Percentiles rank a stretch among this genome's conserved stretches.
phyloP scores from a whole-genome alignment of 1,140 invertebrate genomes.

The Gryllus bimaculatus region DNA sequence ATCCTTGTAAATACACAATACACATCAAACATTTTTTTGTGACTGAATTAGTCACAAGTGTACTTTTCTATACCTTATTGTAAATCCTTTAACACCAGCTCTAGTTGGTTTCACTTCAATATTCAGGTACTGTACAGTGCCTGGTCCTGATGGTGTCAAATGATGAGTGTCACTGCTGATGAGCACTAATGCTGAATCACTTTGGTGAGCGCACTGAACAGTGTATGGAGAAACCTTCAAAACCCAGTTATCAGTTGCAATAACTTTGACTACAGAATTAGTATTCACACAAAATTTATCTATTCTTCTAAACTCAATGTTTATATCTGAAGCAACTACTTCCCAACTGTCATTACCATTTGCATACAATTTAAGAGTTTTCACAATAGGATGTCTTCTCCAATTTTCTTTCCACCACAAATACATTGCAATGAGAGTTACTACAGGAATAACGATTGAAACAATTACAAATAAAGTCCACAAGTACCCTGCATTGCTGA shows the following conservation, averaged over 20 bases:
- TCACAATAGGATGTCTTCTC: slow-evolving; percentile 62
- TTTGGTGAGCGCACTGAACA: slow-evolving; percentile 65
- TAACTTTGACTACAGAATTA: slow-evolving; percentile 55
- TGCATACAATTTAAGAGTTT: slow-evolving; percentile 52
- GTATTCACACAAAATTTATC: slow-evolving; percentile 65
- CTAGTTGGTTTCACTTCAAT: slow-evolving; percentile 60
- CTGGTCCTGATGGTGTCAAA: slow-evolving; percentile 47
- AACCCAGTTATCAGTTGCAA: slow-evolving; percentile 83
- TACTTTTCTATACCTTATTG: slow-evolving; percentile 20
- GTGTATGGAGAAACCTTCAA: slow-evolving; percentile 71
- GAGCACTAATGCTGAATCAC: slow-evolving; percentile 62
- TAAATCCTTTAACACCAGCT: slow-evolving; percentile 17
- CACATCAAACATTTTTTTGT: not conserved
- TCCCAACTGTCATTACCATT: slow-evolving; percentile 51
- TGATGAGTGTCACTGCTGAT: slow-evolving; percentile 63
- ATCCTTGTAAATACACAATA: not conserved
- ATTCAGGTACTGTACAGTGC: slow-evolving; percentile 67
- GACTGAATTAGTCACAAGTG: too few relatives aligned
- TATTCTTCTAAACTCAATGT: slow-evolving; percentile 64
- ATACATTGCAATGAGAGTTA: slow-evolving; percentile 25
- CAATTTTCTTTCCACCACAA: slow-evolving; percentile 59
- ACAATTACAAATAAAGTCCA: slow-evolving; percentile 14
- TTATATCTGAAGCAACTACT: slow-evolving; percentile 58
- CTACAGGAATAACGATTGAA: slow-evolving; percentile 26
- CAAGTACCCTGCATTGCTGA: not conserved